Evolutionary conservation across 2,797 vertebrate genomes (phyloP).

Genomic region (Sternotherus odoratus): DNA sequence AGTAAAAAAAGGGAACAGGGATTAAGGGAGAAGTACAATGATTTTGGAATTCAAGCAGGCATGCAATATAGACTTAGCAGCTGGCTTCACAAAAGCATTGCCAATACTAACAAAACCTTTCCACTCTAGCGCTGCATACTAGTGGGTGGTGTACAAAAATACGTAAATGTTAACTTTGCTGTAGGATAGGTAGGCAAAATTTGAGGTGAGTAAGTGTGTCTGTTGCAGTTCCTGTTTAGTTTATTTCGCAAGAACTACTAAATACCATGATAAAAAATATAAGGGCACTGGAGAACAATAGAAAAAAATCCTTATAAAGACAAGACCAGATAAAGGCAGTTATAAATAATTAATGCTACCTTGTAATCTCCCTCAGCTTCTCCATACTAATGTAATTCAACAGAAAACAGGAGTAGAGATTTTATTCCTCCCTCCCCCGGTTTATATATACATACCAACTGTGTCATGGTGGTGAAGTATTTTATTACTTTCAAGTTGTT

Average conservation of each 20-base stretch:
- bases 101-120: slow-evolving; percentile 32
- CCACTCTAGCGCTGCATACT: not conserved
- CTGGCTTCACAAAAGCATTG: slow-evolving; percentile 10
- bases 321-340: not conserved
- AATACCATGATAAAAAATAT: fast-evolving
- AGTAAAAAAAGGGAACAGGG: not conserved
- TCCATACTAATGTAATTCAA: slow-evolving; percentile 5
- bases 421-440: not conserved
- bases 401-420: not conserved
- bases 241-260: not conserved
- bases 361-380: not conserved
- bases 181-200: slow-evolving; percentile 1
- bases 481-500: not conserved
- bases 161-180: not conserved
- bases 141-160: not conserved
- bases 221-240: not conserved
- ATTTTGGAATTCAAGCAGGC: not conserved
- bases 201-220: not conserved
- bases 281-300: not conserved
- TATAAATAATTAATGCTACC: not conserved
- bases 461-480: not conserved
- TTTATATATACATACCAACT: not conserved
- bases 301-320: not conserved
- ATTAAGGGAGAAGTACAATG: not conserved
- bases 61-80: not conserved